phyloP scores from a whole-genome alignment of 2,888 invertebrate genomes.

The Himalopsyche kuldschensis region DNA sequence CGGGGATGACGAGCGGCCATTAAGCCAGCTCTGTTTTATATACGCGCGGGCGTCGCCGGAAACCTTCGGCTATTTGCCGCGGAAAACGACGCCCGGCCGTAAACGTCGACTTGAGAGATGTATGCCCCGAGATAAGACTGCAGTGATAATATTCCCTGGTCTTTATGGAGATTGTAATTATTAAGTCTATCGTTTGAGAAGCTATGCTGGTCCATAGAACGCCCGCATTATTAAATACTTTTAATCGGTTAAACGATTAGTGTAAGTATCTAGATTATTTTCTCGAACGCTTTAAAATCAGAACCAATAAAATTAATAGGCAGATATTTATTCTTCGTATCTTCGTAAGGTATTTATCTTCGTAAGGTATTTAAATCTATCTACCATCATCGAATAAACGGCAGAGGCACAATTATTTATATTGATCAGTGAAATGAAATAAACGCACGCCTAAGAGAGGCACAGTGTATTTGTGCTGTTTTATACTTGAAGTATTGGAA shows the following conservation, averaged over 20 bases:
- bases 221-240: not conserved
- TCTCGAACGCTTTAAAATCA: too few species aligned
- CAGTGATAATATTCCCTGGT: conserved; percentile 1
- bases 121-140: conserved; percentile 23
- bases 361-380: too few species aligned
- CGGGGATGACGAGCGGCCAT: not conserved
- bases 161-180: not conserved
- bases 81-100: conserved; percentile 15
- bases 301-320: too few species aligned
- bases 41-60: conserved; percentile 11
- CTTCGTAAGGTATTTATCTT: too few species aligned
- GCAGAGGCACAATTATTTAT: too few species aligned
- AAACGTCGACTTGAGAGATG: conserved; percentile 32
- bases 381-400: too few species aligned
- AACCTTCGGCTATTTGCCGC: conserved; percentile 23
- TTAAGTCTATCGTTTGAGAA: not conserved
- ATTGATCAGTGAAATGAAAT: too few species aligned
- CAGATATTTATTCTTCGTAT: too few species aligned
- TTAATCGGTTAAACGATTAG: not conserved
- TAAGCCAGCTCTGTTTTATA: not conserved
- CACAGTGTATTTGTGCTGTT: too few species aligned
- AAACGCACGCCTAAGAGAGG: too few species aligned
- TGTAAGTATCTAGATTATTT: not conserved
- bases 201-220: not conserved
- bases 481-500: too few species aligned